These are phyloP conservation scores for Oreotrochilus melanogaster DNA, from an alignment of 2,113 vertebrate species.

Conservation along the genomic window DNA sequence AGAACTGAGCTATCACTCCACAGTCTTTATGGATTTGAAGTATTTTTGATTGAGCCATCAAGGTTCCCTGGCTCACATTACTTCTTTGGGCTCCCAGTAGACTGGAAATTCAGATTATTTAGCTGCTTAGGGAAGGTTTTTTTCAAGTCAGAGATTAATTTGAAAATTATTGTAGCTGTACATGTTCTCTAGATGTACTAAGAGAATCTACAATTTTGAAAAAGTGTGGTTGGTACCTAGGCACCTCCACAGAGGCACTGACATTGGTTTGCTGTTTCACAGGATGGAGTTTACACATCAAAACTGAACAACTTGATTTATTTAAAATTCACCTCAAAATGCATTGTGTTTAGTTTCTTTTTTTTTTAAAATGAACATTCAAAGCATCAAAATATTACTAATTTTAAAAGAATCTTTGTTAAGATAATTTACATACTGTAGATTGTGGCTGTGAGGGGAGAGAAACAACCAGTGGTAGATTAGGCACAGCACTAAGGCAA, in stretches of 20 bases:
- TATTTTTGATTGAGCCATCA: neutral
- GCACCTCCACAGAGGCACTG: neutral
- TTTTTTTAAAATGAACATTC: constrained; percentile 74
- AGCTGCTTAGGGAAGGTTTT: neutral
- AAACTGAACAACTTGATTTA: constrained; percentile 78
- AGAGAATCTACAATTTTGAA: neutral
- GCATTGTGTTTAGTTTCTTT: constrained; percentile 73
- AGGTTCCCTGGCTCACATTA: neutral
- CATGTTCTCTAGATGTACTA: neutral
- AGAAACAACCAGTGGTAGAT: constrained; percentile 20
- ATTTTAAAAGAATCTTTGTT: constrained; percentile 70
- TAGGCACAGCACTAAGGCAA: constrained; percentile 68
- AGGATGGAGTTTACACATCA: constrained; percentile 66
- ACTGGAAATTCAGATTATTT: neutral
- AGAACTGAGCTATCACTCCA: neutral
- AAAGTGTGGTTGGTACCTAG: neutral
- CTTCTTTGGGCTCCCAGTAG: neutral
- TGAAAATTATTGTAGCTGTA: neutral
- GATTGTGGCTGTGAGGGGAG: constrained; percentile 38
- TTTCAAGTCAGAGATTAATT: neutral
- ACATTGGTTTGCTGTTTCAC: neutral
- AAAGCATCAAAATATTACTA: constrained; percentile 78
- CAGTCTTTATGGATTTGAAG: neutral
- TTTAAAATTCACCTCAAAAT: constrained; percentile 81
- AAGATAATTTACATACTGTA: constrained; percentile 70